These are phyloP conservation scores for Linnaemya tessellans DNA, from an alignment of 2,888 invertebrate genomes.

Conservation along the genomic window DNA sequence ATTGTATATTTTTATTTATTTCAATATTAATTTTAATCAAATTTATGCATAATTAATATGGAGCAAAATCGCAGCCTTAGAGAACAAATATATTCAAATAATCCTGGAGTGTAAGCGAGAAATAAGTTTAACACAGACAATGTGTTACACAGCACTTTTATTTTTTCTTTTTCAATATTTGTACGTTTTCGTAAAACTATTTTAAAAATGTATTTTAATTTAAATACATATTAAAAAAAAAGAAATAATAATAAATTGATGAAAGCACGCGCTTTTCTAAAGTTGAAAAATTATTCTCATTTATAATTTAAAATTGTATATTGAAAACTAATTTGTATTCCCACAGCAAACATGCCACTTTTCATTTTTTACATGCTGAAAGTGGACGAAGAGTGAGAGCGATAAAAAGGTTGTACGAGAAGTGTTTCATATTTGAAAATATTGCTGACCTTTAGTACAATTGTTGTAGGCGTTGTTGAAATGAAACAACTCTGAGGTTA, in stretches of 20 bases:
- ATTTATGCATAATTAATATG: conserved; percentile 45
- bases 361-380: conserved; percentile 4
- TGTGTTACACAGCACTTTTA: conserved; percentile 17
- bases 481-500: too few relatives aligned
- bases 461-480: too few relatives aligned
- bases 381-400: not conserved
- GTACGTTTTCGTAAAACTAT: conserved; percentile 8
- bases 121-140: conserved; percentile 6
- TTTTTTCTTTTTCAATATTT: conserved; percentile 2
- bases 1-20: conserved; percentile 6
- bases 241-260: too few relatives aligned
- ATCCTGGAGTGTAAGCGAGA: not conserved
- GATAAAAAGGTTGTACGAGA: not conserved
- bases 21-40: conserved; percentile 35
- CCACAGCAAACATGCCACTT: conserved; percentile 9
- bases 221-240: not conserved
- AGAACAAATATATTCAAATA: conserved; percentile 14
- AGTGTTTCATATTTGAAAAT: not conserved
- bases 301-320: conserved; percentile 21
- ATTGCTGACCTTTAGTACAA: too few relatives aligned
- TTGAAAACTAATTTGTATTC: conserved; percentile 31
- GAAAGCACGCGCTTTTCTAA: conserved; percentile 17
- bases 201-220: conserved; percentile 9
- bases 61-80: conserved; percentile 16
- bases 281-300: conserved; percentile 15